A percentile compares a stretch with the other conserved stretches of the same genome.
Evolutionary conservation across 2,888 invertebrate species (phyloP).

Genomic region (Xanthorhoe designata): DNA sequence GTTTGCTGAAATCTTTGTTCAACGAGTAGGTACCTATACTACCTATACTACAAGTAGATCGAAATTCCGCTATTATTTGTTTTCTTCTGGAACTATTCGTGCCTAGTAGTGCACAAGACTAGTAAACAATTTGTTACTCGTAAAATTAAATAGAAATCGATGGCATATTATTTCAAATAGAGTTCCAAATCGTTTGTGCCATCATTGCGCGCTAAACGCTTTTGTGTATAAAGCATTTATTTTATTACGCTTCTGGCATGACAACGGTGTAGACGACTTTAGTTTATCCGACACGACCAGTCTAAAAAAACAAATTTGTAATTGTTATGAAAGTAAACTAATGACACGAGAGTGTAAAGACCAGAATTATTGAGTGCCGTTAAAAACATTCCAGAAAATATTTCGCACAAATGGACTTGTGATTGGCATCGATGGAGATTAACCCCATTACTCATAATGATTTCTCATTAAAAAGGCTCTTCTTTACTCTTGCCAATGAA

Average conservation of each 20-base stretch:
- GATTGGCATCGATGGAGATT: not conserved
- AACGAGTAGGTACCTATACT: too few relatives aligned
- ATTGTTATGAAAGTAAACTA: not conserved
- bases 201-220: slow-evolving; percentile 19
- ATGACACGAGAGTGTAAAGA: not conserved
- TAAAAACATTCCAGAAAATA: too few relatives aligned
- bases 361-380: too few relatives aligned
- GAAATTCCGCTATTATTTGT: not conserved
- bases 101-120: not conserved
- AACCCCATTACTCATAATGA: too few relatives aligned
- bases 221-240: slow-evolving; percentile 41
- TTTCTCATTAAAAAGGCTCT: too few relatives aligned
- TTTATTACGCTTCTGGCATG: slow-evolving; percentile 45
- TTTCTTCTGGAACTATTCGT: not conserved
- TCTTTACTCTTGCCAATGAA: too few relatives aligned
- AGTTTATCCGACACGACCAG: slow-evolving; percentile 4
- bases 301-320: not conserved
- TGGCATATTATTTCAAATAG: not conserved
- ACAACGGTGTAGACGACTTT: not conserved
- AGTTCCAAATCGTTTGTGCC: slow-evolving; percentile 5
- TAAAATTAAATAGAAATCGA: not conserved
- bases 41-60: not conserved
- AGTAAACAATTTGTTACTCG: not conserved
- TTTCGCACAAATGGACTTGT: not conserved
- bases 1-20: not conserved